Percentiles rank a stretch among this genome's conserved stretches.
Conservation (phyloP, 2,797 vertebrate species). For the Molothrus aeneus region DNA sequence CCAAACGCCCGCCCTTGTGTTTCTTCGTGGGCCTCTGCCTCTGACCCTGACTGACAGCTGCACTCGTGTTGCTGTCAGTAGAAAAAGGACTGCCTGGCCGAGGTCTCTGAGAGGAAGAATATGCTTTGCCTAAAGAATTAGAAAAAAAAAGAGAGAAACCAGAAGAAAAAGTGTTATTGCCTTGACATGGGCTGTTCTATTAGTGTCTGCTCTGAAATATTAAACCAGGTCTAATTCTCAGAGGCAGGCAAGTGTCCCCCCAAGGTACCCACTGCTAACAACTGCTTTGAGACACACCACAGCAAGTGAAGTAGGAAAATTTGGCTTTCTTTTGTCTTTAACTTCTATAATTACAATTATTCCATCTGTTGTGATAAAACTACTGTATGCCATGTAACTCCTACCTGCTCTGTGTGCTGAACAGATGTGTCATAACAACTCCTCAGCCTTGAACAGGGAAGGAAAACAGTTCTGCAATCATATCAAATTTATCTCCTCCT, state of each 20-base stretch:
- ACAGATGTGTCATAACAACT: conserved; percentile 55
- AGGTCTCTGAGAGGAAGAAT: conserved; percentile 86
- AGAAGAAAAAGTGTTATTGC: conserved; percentile 21
- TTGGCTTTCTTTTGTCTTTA: conserved; percentile 32
- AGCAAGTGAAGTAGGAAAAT: not conserved
- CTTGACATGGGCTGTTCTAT: not conserved
- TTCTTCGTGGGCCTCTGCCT: conserved; percentile 91
- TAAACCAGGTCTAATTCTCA: conserved; percentile 32
- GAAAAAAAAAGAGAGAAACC: not conserved
- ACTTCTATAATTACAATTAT: conserved; percentile 23
- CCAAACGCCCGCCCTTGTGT: conserved; percentile 87
- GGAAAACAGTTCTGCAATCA: conserved; percentile 34
- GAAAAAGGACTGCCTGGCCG: conserved; percentile 96
- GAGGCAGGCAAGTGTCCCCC: conserved; percentile 11
- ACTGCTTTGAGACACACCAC: not conserved
- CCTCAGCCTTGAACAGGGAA: conserved; percentile 2
- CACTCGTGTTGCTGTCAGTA: conserved; percentile 91
- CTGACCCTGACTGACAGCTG: conserved; percentile 90
- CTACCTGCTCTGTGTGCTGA: conserved; percentile 43
- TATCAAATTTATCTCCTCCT: conserved; percentile 48
- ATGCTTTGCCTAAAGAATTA: conserved; percentile 87
- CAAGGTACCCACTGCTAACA: not conserved
- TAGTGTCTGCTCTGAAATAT: not conserved
- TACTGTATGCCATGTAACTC: conserved; percentile 11
- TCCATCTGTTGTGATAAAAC: conserved; percentile 48